These are phyloP conservation scores for Notodonta ziczac DNA, from an alignment of 2,888 invertebrate genomes.

Conservation along the genomic window DNA sequence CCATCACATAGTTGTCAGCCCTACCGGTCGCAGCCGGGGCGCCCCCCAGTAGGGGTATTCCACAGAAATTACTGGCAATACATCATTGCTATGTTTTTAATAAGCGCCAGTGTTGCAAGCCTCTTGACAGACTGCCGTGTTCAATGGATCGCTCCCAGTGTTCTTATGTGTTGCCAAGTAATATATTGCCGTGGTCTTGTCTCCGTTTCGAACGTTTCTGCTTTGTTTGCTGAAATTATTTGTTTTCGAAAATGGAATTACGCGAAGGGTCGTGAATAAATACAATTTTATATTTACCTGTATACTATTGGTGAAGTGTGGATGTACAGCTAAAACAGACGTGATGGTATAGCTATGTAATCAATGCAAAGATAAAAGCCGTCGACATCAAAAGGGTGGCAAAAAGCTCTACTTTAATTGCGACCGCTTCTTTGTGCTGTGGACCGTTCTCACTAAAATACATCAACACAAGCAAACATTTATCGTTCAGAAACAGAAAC, in stretches of 20 bases:
- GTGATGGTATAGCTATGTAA: slow-evolving; percentile 36
- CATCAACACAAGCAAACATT: slow-evolving; percentile 32
- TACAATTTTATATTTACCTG: not conserved
- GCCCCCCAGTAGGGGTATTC: slow-evolving; percentile 48
- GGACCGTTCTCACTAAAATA: slow-evolving; percentile 48
- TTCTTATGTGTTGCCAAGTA: slow-evolving; percentile 28
- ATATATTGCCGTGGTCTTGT: slow-evolving; percentile 21
- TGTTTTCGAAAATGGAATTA: not conserved
- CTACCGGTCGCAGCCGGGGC: slow-evolving; percentile 32
- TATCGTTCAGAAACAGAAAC: slow-evolving; percentile 4
- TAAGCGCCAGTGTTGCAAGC: slow-evolving; percentile 58
- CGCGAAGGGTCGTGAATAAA: too few species aligned
- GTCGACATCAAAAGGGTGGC: slow-evolving; percentile 40
- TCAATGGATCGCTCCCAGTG: slow-evolving; percentile 38
- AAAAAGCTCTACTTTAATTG: slow-evolving; percentile 53
- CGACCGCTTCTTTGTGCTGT: slow-evolving; percentile 52
- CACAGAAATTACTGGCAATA: slow-evolving; percentile 73
- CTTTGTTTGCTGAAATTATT: slow-evolving; percentile 10
- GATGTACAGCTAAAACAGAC: not conserved
- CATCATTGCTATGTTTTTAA: slow-evolving; percentile 80
- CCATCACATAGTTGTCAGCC: slow-evolving; percentile 25
- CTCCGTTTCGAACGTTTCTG: slow-evolving; percentile 12
- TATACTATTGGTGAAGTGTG: not conserved
- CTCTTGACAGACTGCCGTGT: slow-evolving; percentile 48
- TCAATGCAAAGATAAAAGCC: slow-evolving; percentile 45